These are phyloP conservation scores for Ageneiosus marmoratus DNA, from an alignment of 2,113 vertebrate genomes.

Conservation along the genomic window DNA sequence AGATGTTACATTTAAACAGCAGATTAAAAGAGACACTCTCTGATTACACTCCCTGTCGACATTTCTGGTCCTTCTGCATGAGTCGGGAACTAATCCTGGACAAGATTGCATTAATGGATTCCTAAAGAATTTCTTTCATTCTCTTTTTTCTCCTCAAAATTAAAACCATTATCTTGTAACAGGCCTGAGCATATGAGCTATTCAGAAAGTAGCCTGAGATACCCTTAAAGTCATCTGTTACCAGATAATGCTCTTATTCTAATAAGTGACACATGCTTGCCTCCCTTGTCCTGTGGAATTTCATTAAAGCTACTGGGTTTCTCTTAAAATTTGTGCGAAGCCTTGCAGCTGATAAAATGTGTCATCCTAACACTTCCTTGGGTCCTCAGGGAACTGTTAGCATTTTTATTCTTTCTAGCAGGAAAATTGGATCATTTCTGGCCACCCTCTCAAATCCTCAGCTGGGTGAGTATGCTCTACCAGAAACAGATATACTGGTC, in stretches of 20 bases:
- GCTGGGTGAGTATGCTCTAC: conserved; percentile 49
- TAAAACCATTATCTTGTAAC: conserved; percentile 68
- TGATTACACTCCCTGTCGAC: conserved; percentile 63
- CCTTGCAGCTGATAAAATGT: conserved; percentile 46
- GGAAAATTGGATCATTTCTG: conserved; percentile 68
- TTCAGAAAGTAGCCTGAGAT: conserved; percentile 26
- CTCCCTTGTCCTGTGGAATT: conserved; percentile 53
- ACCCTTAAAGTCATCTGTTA: conserved; percentile 35
- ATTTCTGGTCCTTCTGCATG: conserved; percentile 54
- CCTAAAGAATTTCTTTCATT: conserved; percentile 60
- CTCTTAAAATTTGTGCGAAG: conserved; percentile 62
- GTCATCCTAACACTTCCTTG: conserved; percentile 42
- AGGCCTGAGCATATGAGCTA: conserved; percentile 37
- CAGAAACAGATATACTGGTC: conserved; percentile 35
- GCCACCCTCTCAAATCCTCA: conserved; percentile 60
- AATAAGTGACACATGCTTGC: conserved; percentile 51
- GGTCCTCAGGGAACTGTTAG: conserved; percentile 68
- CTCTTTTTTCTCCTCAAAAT: conserved; percentile 60
- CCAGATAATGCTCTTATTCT: conserved; percentile 66
- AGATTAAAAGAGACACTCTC: conserved; percentile 67
- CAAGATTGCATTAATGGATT: conserved; percentile 74
- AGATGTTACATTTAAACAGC: conserved; percentile 70
- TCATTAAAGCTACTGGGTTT: conserved; percentile 66
- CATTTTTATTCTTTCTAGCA: conserved; percentile 59
- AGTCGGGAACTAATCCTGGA: conserved; percentile 71